These are phyloP conservation scores for Artibeus jamaicensis DNA, from an alignment of 2,797 vertebrate genomes.

Conservation along the genomic window DNA sequence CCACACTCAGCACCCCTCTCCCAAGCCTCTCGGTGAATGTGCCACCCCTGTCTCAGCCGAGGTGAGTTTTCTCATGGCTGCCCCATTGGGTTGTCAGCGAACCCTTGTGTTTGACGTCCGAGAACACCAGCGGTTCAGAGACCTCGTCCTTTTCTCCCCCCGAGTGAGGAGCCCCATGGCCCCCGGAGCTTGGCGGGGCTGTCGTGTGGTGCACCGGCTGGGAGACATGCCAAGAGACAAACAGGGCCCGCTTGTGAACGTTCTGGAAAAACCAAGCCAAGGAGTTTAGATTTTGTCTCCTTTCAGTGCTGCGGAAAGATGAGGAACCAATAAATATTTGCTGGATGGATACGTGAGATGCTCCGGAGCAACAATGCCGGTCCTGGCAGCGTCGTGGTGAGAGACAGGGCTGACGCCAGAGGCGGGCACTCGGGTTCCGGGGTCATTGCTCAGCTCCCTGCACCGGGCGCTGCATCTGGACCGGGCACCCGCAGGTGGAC, in stretches of 20 bases:
- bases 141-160: neutral
- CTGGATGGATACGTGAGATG: neutral
- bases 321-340: neutral
- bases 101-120: neutral
- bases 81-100: neutral
- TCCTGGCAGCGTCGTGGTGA: neutral
- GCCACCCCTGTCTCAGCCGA: too few species aligned
- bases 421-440: neutral
- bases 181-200: neutral
- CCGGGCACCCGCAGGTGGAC: neutral
- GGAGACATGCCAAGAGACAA: neutral
- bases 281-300: neutral
- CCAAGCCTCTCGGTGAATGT: neutral
- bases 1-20: neutral
- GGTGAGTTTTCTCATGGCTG: neutral
- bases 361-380: neutral
- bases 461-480: neutral
- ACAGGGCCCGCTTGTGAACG: neutral
- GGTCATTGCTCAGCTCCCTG: neutral
- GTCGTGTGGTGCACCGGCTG: neutral
- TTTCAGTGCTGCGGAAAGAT: neutral
- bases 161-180: neutral
- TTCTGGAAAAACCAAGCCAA: neutral
- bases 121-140: neutral
- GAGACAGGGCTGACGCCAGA: fast-evolving